These are phyloP conservation scores for Geophilus truncorum DNA, from an alignment of 2,888 invertebrate species.

Conservation along the genomic window DNA sequence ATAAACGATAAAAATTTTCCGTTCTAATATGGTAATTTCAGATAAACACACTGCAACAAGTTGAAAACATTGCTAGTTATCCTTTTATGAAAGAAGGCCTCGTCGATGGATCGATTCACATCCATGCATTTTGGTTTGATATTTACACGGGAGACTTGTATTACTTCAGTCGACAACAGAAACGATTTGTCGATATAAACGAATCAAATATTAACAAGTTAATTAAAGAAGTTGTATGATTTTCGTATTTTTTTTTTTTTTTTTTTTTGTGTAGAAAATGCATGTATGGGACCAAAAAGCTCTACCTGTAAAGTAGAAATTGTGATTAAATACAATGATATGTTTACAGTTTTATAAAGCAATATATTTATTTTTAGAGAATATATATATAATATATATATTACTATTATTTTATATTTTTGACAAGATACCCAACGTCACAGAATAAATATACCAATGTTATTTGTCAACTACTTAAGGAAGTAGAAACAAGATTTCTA, in stretches of 20 bases:
- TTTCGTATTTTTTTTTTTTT: no score
- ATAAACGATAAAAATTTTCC: no score
- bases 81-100: constrained; percentile 79
- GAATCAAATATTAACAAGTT: constrained; percentile 61
- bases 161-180: constrained; percentile 82
- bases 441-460: constrained; percentile 33
- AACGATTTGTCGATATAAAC: constrained; percentile 78
- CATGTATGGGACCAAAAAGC: no score
- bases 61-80: constrained; percentile 88
- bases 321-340: not conserved
- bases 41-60: constrained; percentile 83
- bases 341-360: constrained; percentile 30
- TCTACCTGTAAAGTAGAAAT: not conserved
- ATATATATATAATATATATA: constrained; percentile 32
- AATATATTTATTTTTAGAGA: constrained; percentile 34
- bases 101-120: constrained; percentile 72
- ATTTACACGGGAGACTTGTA: constrained; percentile 94
- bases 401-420: constrained; percentile 29
- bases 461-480: constrained; percentile 20
- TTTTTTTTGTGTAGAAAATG: not conserved
- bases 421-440: constrained; percentile 32
- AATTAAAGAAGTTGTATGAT: not conserved
- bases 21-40: constrained; percentile 47
- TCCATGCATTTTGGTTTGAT: constrained; percentile 96
- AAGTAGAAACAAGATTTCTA: constrained; percentile 13